Conservation (phyloP, 92 coral and sea anemone genomes). For the Galaxea fascicularis region DNA sequence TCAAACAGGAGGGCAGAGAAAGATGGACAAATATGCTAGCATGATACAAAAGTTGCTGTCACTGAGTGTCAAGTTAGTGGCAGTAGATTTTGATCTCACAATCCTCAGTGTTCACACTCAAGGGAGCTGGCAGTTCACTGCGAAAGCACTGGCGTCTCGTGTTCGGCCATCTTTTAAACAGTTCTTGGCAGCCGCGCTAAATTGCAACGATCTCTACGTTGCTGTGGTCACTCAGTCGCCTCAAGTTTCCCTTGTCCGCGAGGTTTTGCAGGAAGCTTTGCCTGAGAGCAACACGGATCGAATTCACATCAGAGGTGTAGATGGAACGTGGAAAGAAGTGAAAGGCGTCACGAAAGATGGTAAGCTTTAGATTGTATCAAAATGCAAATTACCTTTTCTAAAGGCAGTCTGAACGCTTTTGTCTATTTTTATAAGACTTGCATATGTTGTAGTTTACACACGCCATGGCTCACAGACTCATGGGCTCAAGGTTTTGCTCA, state of each 20-base stretch:
- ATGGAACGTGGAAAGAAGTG: slow-evolving; percentile 85
- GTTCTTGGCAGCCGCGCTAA: slow-evolving; percentile 77
- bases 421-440: no score
- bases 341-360: slow-evolving; percentile 92
- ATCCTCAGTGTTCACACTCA: slow-evolving; percentile 90
- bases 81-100: slow-evolving; percentile 95
- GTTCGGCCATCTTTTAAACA: slow-evolving; percentile 93
- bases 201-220: slow-evolving; percentile 69
- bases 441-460: no score
- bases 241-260: slow-evolving; percentile 84
- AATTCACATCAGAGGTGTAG: slow-evolving; percentile 87
- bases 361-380: neutral
- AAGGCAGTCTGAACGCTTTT: no score
- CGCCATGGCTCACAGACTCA: no score
- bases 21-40: slow-evolving; percentile 81
- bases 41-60: slow-evolving; percentile 77
- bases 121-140: slow-evolving; percentile 94
- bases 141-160: slow-evolving; percentile 78
- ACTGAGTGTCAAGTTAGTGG: slow-evolving; percentile 85
- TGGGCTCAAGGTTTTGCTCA: no score
- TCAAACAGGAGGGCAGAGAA: neutral
- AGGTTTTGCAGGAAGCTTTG: slow-evolving; percentile 79
- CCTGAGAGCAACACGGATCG: slow-evolving; percentile 75
- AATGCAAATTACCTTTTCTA: no score
- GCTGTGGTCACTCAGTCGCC: slow-evolving; percentile 97